Evolutionary conservation across 2,113 vertebrate genomes (phyloP), one percentile per base, ranked within the genome.

Genomic region (Boulengerochromis microlepis): DNA sequence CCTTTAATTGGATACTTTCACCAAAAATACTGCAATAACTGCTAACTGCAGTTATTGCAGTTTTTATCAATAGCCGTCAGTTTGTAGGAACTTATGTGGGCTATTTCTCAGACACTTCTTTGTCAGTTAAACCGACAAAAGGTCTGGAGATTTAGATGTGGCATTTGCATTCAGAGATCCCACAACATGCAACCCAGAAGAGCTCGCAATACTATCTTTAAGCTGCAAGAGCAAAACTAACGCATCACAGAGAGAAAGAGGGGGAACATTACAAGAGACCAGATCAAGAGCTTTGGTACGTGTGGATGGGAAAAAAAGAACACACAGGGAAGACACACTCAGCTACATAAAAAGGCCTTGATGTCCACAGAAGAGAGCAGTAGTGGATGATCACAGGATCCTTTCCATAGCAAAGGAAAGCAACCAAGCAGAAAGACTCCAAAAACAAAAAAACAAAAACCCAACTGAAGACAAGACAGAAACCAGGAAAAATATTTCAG

Each of bases 41-140:
- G n/a, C 38, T 26, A 45, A 26, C 22, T 61, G 57, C 26, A 35
- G 18, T 7, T 56, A 11, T 9, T 33, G 33, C 33, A 33, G 22
- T 1, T 18, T 76, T 76, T 74, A 76, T 76, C 24, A 26, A 76
- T 15, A 13, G 19, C 35, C 0, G 3, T 15, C 64, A 9, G 8
- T 40, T 0, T 69, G 7, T 15, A 47, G 40, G 42, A 47, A 69
- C 19, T 4, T 22, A 22, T 69, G 10, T 1, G 71, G 24, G 26
- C 10, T 31, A 50, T 78, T 50, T 78, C 5, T 74, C 45, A 31
- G 16, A 31, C 10, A 13, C 45, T 31, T 78, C 40, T 78, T 78
- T 12, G 26, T 50, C 45, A 50, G 42, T 50, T 50, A 19, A 18
- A 47, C 6, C 2, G 4, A 10, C 5, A 31, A 78, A 78, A 78